These are phyloP conservation scores for Eriocheir sinensis DNA, from an alignment of 1,140 invertebrate genomes.

Conservation along the genomic window DNA sequence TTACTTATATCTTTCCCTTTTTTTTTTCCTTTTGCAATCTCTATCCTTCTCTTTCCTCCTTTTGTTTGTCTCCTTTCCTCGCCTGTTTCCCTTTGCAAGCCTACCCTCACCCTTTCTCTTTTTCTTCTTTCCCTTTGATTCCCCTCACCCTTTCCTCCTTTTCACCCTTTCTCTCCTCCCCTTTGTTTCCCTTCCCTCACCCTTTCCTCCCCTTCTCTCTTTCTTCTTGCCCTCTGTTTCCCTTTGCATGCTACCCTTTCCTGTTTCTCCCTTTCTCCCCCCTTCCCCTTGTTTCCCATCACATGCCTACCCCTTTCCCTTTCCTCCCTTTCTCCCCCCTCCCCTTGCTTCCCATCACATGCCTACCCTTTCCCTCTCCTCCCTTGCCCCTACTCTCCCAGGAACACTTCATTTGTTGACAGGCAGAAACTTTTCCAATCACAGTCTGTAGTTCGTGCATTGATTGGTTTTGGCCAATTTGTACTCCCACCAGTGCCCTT, in stretches of 20 bases:
- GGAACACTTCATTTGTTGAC: constrained; percentile 57
- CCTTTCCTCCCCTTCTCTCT: neutral
- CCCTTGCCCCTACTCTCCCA: neutral
- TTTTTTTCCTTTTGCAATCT: too few relatives aligned
- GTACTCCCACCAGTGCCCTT: constrained; percentile 6
- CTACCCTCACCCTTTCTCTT: neutral
- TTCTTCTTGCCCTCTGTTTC: neutral
- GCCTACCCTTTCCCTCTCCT: neutral
- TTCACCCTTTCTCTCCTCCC: neutral
- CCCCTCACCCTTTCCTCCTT: neutral
- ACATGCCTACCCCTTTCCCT: neutral
- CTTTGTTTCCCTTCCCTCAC: neutral
- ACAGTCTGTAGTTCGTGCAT: neutral
- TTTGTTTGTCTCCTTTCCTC: neutral
- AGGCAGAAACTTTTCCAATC: constrained; percentile 35
- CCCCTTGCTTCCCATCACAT: neutral
- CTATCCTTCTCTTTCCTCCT: neutral
- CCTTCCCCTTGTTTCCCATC: neutral
- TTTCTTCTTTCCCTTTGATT: neutral
- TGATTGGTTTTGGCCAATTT: constrained; percentile 23
- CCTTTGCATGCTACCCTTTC: too few relatives aligned
- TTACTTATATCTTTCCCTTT: too few relatives aligned
- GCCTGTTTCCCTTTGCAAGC: neutral
- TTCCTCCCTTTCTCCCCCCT: neutral
- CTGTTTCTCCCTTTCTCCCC: neutral